Evolutionary conservation across 2,113 vertebrate genomes (phyloP).

Genomic region (Protobothrops mucrosquamatus): DNA sequence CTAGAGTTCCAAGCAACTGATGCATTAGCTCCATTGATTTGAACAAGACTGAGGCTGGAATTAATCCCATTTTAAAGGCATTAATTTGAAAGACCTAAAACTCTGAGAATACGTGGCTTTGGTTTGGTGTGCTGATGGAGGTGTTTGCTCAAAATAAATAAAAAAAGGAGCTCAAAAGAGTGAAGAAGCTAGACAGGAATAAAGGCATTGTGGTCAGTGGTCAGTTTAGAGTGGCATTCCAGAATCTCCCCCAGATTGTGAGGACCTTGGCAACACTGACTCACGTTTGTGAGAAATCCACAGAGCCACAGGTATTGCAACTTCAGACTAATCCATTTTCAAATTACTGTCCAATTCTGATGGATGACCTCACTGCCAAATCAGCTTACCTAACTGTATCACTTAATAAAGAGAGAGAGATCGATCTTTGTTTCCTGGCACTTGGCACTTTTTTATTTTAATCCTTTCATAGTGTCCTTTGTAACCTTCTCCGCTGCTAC

Average conservation of each 20-base stretch:
- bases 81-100: neutral
- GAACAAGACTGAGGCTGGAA: neutral
- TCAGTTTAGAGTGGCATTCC: conserved; percentile 70
- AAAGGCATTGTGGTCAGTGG: conserved; percentile 55
- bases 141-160: conserved; percentile 35
- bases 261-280: conserved; percentile 64
- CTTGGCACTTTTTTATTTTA: conserved; percentile 34
- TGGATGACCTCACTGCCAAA: conserved; percentile 69
- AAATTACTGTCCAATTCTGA: conserved; percentile 75
- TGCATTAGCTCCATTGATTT: neutral
- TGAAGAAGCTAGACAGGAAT: conserved; percentile 45
- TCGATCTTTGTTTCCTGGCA: conserved; percentile 46
- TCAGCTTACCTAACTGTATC: conserved; percentile 63
- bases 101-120: neutral
- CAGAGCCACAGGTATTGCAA: conserved; percentile 66
- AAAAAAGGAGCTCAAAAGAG: conserved; percentile 34
- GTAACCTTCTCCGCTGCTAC: conserved; percentile 36
- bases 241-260: conserved; percentile 66
- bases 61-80: neutral
- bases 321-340: conserved; percentile 72
- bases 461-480: conserved; percentile 35
- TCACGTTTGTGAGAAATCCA: conserved; percentile 62
- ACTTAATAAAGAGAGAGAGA: conserved; percentile 55
- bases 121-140: conserved; percentile 41
- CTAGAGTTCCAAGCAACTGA: neutral